Evolutionary conservation across 2,888 invertebrate species (phyloP), one percentile per base, ranked within the genome.

Genomic region (Pachliopta kotzebuea): DNA sequence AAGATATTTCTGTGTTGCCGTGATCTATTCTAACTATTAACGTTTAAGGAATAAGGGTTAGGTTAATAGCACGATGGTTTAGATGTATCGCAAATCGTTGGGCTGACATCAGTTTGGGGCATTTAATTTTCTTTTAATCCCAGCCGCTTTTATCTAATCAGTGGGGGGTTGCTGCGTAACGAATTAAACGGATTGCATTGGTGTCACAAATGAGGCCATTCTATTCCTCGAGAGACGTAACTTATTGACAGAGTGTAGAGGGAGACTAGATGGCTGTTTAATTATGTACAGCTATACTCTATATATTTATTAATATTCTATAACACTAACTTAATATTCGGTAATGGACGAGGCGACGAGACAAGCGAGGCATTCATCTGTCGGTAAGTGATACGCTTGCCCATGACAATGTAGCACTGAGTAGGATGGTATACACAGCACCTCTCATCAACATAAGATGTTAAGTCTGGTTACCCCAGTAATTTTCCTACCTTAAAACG

Each of bases 71-170:
- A 67, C 9, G 18, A 31, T 29, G 58, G 59, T 56, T 68, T 62
- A 69, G 69, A 71, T 69, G 65, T 74, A 73, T 75, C 20, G 70
- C 70, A 69, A 74, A 77, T 76, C 76, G 79, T 84, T 79, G 88
- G 83, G 83, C 84, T 87, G 87, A 85, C 85, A 86, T 82, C 80
- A 78, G 78, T 81, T 81, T 81, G 79, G 77, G 82, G 80, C 86
- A 85, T 89, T 90, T 90, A 90, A 90, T 90, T 91, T 90, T 90
- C 90, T 90, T 90, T 90, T 91, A 90, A 91, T 90, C 89, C 88
- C 83, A 77, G 85, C 84, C 80, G 87, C 83, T 83, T 83, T 83
- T 81, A 87, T 87, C 82, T 85, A 87, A 90, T 89, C 85, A 83
- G 84, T 76, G 77, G 85, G 83, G 89, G 88, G 88, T 83, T 84